Evolutionary conservation across 1,140 invertebrate genomes (phyloP).

Genomic region (Drosophila nigrodunni): DNA sequence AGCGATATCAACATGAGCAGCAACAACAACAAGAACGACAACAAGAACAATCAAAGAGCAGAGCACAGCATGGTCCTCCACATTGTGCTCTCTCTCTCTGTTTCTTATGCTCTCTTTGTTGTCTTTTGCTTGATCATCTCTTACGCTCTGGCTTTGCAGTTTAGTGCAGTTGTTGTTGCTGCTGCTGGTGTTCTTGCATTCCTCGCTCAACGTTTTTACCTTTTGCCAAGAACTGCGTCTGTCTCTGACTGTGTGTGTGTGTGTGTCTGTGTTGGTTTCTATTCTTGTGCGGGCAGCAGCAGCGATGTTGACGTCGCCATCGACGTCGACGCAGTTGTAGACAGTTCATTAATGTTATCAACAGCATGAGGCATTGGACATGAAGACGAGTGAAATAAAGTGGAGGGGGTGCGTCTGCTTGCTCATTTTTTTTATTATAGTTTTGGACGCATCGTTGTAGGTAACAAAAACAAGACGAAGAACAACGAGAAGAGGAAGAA

Average conservation of each 20-base stretch:
- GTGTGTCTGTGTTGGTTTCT: conserved; percentile 50
- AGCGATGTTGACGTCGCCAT: neutral
- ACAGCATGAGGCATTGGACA: conserved; percentile 52
- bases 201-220: conserved; percentile 59
- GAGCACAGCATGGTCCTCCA: conserved; percentile 29
- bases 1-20: conserved; percentile 15
- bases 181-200: conserved; percentile 58
- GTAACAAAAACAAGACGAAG: conserved; percentile 18
- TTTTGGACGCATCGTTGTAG: conserved; percentile 42
- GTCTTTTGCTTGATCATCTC: conserved; percentile 7
- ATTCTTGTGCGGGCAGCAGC: conserved; percentile 68
- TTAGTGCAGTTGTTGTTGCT: conserved; percentile 23
- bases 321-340: conserved; percentile 56
- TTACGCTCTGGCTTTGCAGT: conserved; percentile 10
- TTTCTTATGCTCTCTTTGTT: conserved; percentile 7
- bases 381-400: neutral
- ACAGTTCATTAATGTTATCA: conserved; percentile 80
- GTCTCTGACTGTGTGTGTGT: conserved; percentile 24
- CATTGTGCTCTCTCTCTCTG: conserved; percentile 24
- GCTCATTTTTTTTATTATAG: conserved; percentile 23
- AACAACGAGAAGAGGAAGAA: conserved; percentile 1
- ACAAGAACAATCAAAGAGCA: neutral
- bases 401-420: conserved; percentile 12
- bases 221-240: conserved; percentile 75
- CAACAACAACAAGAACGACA: conserved; percentile 3